phyloP scores from a whole-genome alignment of 2,888 invertebrate genomes.

The Metellina segmentata region DNA sequence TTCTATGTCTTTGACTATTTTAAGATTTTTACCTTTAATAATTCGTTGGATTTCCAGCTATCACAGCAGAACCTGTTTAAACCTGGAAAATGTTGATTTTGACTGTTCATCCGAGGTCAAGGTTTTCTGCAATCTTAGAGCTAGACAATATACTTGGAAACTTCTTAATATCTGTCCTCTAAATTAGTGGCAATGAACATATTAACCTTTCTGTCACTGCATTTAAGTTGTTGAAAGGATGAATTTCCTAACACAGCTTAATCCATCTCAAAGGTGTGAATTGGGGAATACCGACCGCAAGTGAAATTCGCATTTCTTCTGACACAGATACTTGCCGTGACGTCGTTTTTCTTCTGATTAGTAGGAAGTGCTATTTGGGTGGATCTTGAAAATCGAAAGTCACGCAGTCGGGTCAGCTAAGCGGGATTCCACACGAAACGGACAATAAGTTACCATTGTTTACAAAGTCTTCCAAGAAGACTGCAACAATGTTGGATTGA shows the following conservation, averaged over 20 bases:
- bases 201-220: neutral
- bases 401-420: conserved; percentile 23
- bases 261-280: neutral
- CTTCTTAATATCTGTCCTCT: neutral
- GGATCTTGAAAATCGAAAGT: conserved; percentile 52
- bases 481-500: conserved; percentile 26
- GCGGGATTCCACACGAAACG: conserved; percentile 34
- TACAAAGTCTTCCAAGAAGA: conserved; percentile 4
- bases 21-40: too few relatives aligned
- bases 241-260: too few relatives aligned
- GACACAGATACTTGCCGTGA: conserved; percentile 30
- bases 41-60: too few relatives aligned
- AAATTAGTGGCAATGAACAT: neutral
- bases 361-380: conserved; percentile 29
- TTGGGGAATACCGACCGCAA: conserved; percentile 32
- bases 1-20: too few relatives aligned
- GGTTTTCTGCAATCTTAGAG: too few relatives aligned
- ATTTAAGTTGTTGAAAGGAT: neutral
- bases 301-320: neutral
- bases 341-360: conserved; percentile 15
- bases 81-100: too few relatives aligned
- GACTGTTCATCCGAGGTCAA: too few relatives aligned
- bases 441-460: conserved; percentile 51
- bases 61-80: too few relatives aligned
- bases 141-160: too few relatives aligned